Conservation (phyloP, 2,888 invertebrate species). For the Helleia helle region DNA sequence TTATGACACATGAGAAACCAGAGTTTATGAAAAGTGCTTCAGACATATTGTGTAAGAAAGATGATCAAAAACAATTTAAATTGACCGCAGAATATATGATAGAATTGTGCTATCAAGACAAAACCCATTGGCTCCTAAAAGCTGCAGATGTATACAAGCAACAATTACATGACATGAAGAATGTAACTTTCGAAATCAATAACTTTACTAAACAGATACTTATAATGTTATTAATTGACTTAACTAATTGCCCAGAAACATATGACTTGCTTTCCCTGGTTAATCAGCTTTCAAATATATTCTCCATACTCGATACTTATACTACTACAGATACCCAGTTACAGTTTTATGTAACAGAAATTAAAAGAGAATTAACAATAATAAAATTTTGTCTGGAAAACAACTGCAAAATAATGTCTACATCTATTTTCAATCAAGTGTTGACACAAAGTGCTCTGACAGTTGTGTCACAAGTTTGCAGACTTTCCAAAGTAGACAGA, state of each 20-base stretch:
- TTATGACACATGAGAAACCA: conserved; percentile 51
- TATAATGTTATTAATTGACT: conserved; percentile 63
- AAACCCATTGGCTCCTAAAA: conserved; percentile 63
- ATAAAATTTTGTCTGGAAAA: conserved; percentile 67
- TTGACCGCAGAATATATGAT: conserved; percentile 66
- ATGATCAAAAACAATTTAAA: conserved; percentile 56
- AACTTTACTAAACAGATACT: conserved; percentile 66
- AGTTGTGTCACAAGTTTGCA: conserved; percentile 66
- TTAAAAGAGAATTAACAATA: conserved; percentile 61
- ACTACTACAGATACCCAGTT: conserved; percentile 53
- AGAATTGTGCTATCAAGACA: conserved; percentile 62
- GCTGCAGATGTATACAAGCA: conserved; percentile 59
- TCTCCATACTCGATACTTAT: conserved; percentile 62
- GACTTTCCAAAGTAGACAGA: conserved; percentile 60
- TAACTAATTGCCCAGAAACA: conserved; percentile 61
- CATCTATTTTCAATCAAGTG: conserved; percentile 60
- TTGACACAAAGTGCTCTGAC: conserved; percentile 61
- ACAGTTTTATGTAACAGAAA: conserved; percentile 63
- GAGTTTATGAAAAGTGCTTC: conserved; percentile 43
- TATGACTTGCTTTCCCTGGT: conserved; percentile 58
- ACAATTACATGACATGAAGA: conserved; percentile 60
- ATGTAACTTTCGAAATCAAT: conserved; percentile 62
- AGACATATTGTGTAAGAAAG: conserved; percentile 52
- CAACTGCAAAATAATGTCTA: conserved; percentile 65
- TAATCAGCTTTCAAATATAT: conserved; percentile 60